Evolutionary conservation across 2,113 vertebrate genomes (phyloP).

Genomic region (Myotis brandtii): DNA sequence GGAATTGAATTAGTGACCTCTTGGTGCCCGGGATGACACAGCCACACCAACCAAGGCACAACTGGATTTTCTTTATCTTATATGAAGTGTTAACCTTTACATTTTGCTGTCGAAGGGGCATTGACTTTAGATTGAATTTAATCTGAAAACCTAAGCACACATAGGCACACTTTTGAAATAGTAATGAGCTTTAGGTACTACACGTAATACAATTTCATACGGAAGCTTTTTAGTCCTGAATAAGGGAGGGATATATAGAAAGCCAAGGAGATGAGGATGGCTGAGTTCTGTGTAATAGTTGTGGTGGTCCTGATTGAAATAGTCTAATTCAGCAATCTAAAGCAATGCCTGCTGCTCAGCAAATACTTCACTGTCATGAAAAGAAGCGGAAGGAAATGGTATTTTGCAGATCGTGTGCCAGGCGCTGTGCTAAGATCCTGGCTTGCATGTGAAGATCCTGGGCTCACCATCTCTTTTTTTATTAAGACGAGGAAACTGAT

Average conservation of each 20-base stretch:
- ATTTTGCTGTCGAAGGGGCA: neutral
- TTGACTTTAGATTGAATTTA: neutral
- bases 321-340: neutral
- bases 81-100: neutral
- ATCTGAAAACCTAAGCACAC: neutral
- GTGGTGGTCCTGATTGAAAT: neutral
- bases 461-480: neutral
- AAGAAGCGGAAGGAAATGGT: neutral
- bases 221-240: neutral
- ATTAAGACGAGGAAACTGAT: slow-evolving; percentile 11
- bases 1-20: too few relatives aligned
- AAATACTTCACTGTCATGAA: neutral
- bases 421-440: neutral
- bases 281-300: neutral
- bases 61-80: neutral
- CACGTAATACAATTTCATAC: neutral
- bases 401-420: neutral
- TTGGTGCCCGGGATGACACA: too few relatives aligned
- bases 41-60: too few relatives aligned
- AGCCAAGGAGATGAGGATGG: neutral
- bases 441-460: neutral
- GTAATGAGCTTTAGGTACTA: neutral
- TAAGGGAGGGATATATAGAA: neutral
- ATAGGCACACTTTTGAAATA: neutral
- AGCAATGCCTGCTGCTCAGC: neutral